Base-by-base conservation (phyloP, 2,113 vertebrate species). In the Perccottus glenii region DNA sequence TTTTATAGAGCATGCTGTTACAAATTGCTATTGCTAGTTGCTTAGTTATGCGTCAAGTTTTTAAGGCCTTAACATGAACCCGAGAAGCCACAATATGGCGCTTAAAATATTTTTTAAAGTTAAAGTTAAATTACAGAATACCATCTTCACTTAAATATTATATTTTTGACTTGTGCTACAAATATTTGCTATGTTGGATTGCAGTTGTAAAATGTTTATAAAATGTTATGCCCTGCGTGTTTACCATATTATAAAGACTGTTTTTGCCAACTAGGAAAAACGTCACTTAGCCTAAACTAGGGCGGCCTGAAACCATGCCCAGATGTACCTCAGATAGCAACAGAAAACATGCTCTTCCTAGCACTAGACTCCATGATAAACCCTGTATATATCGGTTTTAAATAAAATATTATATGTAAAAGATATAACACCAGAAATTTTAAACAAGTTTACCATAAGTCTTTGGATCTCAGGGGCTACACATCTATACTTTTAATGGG, bases 401-500 rank as follows among this genome's bases (percentile, higher is more conserved):
- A 40, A 40, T 40, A 6, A 40, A 40, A 8, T 4, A 40, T 40
- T 6, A 6, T 40, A 1, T 40, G 4, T 40, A 40, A 40, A 40
- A 40, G 5, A 40, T 3, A 40, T 6, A 40, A 40, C 38, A 40
- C 38, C 38, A 40, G 5, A 40, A 40, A 40, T 40, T 1, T 2
- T 40, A 40, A 2, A 40, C 38, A 40, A 5, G 80, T 78, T 81
- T 46, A 45, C 59, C 66, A 32, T 60, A 3, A 55, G 60, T 60
- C 79, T 64, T 61, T 67, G 15, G 51, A 67, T 85, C 79, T 59
- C 48, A 51, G 11, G 75, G 78, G 55, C 15, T 61, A 65, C 14
- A 63, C 36, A 61, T 67, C 60, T 38, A 46, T 48, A 85, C 75
- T 86, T 90, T 84, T 82, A 86, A 83, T 89, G 80, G 78, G 77